Evolutionary conservation across 1,140 invertebrate species (phyloP).

Genomic region (Pseudomyrmex gracilis): DNA sequence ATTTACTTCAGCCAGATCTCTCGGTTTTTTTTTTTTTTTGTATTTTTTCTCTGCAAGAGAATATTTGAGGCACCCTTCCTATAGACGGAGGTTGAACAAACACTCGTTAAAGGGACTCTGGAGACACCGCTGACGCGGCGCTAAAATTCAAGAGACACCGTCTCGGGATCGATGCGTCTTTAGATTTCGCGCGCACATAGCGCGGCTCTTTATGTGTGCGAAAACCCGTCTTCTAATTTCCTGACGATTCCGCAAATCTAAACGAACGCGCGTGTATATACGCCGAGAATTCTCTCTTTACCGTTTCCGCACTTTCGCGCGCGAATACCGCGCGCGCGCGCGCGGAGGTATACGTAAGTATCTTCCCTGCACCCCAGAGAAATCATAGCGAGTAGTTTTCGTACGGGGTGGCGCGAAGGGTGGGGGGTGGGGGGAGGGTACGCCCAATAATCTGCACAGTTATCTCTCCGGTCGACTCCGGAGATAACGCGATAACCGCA

Average conservation of each 20-base stretch:
- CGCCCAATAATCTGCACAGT: conserved; percentile 35
- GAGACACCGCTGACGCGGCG: not conserved
- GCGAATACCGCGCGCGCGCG: not conserved
- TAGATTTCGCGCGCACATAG: not conserved
- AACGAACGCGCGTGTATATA: not conserved
- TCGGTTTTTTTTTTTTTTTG: too few species aligned
- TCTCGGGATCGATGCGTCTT: conserved; percentile 21
- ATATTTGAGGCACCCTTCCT: not conserved
- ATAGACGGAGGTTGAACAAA: not conserved
- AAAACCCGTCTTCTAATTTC: conserved; percentile 34
- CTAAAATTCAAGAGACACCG: not conserved
- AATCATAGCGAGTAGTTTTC: conserved; percentile 49
- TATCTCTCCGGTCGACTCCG: conserved; percentile 1
- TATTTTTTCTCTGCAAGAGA: not conserved
- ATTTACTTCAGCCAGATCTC: not conserved
- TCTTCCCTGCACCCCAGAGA: conserved; percentile 36
- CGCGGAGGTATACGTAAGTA: not conserved
- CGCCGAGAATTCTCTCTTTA: not conserved
- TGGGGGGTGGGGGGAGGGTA: too few species aligned
- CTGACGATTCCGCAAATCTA: conserved; percentile 4
- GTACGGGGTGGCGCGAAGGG: conserved; percentile 10
- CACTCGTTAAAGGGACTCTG: not conserved
- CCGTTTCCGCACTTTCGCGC: conserved; percentile 18
- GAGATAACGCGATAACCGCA: not conserved
- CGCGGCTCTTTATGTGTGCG: not conserved